phyloP scores from a whole-genome alignment of 2,113 vertebrate genomes.

The Pelmatolapia mariae region DNA sequence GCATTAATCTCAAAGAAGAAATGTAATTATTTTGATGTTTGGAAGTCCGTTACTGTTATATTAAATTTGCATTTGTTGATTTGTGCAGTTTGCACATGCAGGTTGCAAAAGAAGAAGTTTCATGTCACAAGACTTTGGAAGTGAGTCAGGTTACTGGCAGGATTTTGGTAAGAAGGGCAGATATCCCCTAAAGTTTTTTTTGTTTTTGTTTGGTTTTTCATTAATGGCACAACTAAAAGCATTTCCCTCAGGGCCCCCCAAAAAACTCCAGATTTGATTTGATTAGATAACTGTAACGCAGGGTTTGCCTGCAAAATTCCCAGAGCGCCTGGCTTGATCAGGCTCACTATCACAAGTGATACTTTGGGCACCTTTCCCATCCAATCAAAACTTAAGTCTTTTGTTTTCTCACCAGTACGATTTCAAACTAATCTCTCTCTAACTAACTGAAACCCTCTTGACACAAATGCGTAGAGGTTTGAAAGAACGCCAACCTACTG shows the following conservation, averaged over 20 bases:
- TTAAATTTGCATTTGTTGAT: background rate
- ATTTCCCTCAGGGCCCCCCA: background rate
- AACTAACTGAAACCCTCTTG: background rate
- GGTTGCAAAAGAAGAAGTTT: background rate
- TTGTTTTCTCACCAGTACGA: background rate
- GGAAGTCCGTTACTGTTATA: background rate
- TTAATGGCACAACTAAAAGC: background rate
- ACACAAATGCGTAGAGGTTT: background rate
- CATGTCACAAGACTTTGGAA: background rate
- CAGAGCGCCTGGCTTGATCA: background rate
- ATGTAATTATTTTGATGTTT: background rate
- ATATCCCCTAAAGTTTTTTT: accelerated
- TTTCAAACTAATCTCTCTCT: background rate
- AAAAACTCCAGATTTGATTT: background rate
- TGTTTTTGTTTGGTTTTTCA: background rate
- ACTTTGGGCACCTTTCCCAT: background rate
- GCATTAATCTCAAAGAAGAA: background rate
- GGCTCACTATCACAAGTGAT: background rate
- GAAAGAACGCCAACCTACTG: background rate
- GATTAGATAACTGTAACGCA: background rate
- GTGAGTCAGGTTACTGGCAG: background rate
- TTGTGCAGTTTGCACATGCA: background rate
- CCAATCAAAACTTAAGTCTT: background rate
- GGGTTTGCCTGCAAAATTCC: background rate
- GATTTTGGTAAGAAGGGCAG: background rate